Percentiles rank a stretch among this genome's conserved stretches.
Evolutionary conservation across 2,797 vertebrate species (phyloP).

Genomic region (Masticophis lateralis): DNA sequence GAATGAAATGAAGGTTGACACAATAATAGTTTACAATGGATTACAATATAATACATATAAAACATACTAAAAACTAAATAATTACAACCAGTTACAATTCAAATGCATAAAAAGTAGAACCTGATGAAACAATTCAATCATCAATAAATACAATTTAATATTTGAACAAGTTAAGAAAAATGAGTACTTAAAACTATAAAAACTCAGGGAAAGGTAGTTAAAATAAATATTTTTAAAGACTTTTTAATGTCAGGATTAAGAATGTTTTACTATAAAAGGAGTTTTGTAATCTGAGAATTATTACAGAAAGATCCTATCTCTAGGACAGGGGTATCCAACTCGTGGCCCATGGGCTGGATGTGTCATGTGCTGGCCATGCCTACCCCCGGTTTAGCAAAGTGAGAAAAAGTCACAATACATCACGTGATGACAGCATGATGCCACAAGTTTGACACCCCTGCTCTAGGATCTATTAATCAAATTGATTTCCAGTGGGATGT

Average conservation of each 20-base stretch:
- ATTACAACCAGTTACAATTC: not conserved
- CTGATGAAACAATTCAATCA: not conserved
- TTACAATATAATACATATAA: not conserved
- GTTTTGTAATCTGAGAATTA: not conserved
- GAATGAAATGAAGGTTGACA: not conserved
- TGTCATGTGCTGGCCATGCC: no score
- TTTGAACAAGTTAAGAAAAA: not conserved
- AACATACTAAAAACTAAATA: not conserved
- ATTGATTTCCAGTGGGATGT: not conserved
- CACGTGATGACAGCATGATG: no score
- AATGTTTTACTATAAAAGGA: not conserved
- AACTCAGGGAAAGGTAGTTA: not conserved
- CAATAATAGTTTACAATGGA: not conserved
- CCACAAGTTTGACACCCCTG: no score
- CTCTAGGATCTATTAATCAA: not conserved
- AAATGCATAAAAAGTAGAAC: not conserved
- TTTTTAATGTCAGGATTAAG: not conserved
- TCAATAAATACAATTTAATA: not conserved
- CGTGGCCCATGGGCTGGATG: no score
- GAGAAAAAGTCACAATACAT: no score
- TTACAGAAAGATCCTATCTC: not conserved
- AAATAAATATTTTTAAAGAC: not conserved
- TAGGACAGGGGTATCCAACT: not conserved
- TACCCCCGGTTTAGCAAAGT: no score
- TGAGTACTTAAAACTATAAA: not conserved